A percentile compares a stretch with the other conserved stretches of the same genome.
Evolutionary conservation across 2,888 invertebrate genomes (phyloP).

Genomic region (Fragum sueziense): DNA sequence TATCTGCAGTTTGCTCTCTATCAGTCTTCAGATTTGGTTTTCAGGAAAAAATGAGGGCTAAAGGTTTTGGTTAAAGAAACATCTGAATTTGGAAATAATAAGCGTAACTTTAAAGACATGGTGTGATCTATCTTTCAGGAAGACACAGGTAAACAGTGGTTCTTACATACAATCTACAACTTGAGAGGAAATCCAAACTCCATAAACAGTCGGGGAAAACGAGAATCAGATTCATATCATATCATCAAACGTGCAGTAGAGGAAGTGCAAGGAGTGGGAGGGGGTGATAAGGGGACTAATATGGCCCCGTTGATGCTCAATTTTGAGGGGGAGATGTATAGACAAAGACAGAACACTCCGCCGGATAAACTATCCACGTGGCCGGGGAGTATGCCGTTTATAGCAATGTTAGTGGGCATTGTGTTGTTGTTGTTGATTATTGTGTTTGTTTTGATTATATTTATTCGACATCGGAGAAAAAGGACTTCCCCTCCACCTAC

Average conservation of each 20-base stretch:
- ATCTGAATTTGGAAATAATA: too few relatives aligned
- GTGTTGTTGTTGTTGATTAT: constrained; percentile 65
- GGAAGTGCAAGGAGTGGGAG: constrained; percentile 65
- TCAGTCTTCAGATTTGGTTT: too few relatives aligned
- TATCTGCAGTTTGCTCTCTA: too few relatives aligned
- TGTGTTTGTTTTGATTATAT: constrained; percentile 64
- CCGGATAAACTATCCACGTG: constrained; percentile 63
- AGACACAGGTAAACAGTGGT: constrained; percentile 77
- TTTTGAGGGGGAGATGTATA: constrained; percentile 44
- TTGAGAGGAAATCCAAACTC: constrained; percentile 63
- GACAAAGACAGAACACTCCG: constrained; percentile 46
- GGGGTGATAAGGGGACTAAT: constrained; percentile 74
- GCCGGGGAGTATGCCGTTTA: constrained; percentile 60
- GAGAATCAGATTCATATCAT: constrained; percentile 3
- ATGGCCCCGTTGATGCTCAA: constrained; percentile 70
- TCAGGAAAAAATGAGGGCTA: too few relatives aligned
- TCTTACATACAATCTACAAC: constrained; percentile 77
- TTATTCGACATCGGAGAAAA: constrained; percentile 69
- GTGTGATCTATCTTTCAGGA: constrained; percentile 63
- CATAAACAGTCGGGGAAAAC: constrained; percentile 39
- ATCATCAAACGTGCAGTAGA: constrained; percentile 56
- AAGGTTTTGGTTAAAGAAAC: too few relatives aligned
- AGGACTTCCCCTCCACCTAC: constrained; percentile 72
- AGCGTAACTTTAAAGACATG: too few relatives aligned
- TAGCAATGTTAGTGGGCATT: constrained; percentile 71